These are phyloP conservation scores for Gila robusta DNA, from an alignment of 2,797 vertebrate genomes.

Conservation along the genomic window DNA sequence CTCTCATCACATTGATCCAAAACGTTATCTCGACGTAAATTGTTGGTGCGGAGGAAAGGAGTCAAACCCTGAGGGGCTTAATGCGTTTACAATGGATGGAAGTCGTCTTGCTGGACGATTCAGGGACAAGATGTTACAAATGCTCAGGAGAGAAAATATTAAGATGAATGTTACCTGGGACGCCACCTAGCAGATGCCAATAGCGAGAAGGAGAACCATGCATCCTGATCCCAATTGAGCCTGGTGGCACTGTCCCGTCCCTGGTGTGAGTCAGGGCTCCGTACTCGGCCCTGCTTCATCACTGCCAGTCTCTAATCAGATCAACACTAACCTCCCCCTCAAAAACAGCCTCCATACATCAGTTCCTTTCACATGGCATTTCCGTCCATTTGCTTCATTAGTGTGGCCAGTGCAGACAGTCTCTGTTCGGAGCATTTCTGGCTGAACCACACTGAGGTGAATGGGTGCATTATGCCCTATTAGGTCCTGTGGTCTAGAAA, in stretches of 20 bases:
- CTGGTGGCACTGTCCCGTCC: conserved; percentile 74
- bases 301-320: conserved; percentile 92
- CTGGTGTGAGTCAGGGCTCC: conserved; percentile 74
- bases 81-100: conserved; percentile 65
- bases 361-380: conserved; percentile 93
- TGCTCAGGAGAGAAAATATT: conserved; percentile 64
- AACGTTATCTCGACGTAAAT: conserved; percentile 61
- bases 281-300: conserved; percentile 85
- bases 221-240: conserved; percentile 64
- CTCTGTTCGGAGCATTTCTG: conserved; percentile 86
- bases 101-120: conserved; percentile 62
- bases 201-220: conserved; percentile 63
- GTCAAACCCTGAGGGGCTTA: conserved; percentile 60
- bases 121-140: conserved; percentile 61
- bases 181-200: conserved; percentile 66
- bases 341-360: conserved; percentile 91
- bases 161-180: conserved; percentile 65
- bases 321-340: conserved; percentile 88
- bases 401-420: conserved; percentile 85
- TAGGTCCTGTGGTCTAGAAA: conserved; percentile 29
- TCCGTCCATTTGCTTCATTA: conserved; percentile 94
- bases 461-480: conserved; percentile 81
- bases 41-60: conserved; percentile 56
- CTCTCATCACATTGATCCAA: conserved; percentile 61
- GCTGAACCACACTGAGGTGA: conserved; percentile 82